These are phyloP conservation scores for Actinemys pallida DNA, from an alignment of 2,113 vertebrate genomes.

Conservation along the genomic window DNA sequence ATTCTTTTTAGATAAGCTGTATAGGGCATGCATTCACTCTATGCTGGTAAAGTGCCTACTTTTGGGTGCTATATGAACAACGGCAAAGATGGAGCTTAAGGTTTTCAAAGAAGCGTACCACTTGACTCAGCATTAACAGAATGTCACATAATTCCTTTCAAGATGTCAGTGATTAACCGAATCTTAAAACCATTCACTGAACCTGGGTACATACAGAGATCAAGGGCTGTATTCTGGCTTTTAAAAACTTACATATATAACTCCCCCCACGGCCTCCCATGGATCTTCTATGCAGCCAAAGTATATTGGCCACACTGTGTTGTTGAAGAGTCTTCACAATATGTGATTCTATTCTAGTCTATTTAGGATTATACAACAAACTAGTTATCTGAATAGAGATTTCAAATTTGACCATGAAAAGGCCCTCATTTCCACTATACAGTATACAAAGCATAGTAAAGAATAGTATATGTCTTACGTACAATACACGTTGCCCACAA, in stretches of 20 bases:
- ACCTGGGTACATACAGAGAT: not conserved
- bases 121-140: not conserved
- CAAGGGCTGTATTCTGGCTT: not conserved
- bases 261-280: not conserved
- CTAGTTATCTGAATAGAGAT: not conserved
- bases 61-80: not conserved
- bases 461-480: not conserved
- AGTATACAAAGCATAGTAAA: not conserved
- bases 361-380: rapidly evolving
- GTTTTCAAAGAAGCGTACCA: not conserved
- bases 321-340: not conserved
- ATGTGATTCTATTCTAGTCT: not conserved
- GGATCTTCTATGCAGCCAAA: not conserved
- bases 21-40: rapidly evolving
- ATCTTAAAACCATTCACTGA: not conserved
- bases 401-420: rapidly evolving
- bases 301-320: not conserved
- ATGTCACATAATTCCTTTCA: not conserved
- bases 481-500: not conserved
- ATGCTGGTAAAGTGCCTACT: not conserved
- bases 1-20: not conserved
- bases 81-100: not conserved
- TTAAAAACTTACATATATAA: not conserved
- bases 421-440: not conserved
- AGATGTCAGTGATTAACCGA: not conserved